Conservation (phyloP, 1,140 invertebrate genomes). For the Eumeta japonica region DNA sequence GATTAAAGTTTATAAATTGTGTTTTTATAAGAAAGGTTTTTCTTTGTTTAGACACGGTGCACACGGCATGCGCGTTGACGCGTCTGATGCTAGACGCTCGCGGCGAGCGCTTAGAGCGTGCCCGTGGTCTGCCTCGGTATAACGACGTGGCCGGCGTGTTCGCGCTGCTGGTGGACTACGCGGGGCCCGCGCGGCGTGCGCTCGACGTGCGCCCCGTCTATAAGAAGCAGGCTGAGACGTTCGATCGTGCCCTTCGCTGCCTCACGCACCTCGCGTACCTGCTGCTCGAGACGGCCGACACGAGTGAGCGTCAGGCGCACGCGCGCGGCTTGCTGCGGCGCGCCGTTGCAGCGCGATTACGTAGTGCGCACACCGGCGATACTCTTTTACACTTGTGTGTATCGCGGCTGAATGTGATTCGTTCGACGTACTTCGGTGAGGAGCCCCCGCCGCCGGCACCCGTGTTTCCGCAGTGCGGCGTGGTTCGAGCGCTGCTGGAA, state of each 20-base stretch:
- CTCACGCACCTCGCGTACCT: slow-evolving; percentile 80
- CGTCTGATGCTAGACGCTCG: slow-evolving; percentile 77
- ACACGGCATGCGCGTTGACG: slow-evolving; percentile 75
- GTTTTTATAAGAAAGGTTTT: slow-evolving; percentile 5
- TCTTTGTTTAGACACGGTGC: slow-evolving; percentile 67
- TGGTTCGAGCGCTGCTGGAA: slow-evolving; percentile 69
- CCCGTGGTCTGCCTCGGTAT: slow-evolving; percentile 62
- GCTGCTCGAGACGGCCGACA: slow-evolving; percentile 53
- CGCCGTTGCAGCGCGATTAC: slow-evolving; percentile 59
- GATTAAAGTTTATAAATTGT: neutral
- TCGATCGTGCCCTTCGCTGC: slow-evolving; percentile 77
- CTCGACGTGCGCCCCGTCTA: slow-evolving; percentile 69
- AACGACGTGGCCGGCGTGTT: slow-evolving; percentile 74
- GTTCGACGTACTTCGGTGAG: slow-evolving; percentile 74
- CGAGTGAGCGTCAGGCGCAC: slow-evolving; percentile 13
- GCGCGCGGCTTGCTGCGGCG: slow-evolving; percentile 1
- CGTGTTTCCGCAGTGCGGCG: slow-evolving; percentile 71
- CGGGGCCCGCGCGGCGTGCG: slow-evolving; percentile 60
- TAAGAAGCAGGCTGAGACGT: slow-evolving; percentile 78
- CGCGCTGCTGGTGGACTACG: slow-evolving; percentile 62
- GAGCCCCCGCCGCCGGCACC: slow-evolving; percentile 57
- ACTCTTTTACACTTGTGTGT: slow-evolving; percentile 79
- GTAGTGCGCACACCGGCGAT: slow-evolving; percentile 71
- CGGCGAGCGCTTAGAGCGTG: slow-evolving; percentile 62
- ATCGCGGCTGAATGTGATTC: slow-evolving; percentile 76